Evolutionary conservation across 2,113 vertebrate species (phyloP).

Genomic region (Electrona antarctica): DNA sequence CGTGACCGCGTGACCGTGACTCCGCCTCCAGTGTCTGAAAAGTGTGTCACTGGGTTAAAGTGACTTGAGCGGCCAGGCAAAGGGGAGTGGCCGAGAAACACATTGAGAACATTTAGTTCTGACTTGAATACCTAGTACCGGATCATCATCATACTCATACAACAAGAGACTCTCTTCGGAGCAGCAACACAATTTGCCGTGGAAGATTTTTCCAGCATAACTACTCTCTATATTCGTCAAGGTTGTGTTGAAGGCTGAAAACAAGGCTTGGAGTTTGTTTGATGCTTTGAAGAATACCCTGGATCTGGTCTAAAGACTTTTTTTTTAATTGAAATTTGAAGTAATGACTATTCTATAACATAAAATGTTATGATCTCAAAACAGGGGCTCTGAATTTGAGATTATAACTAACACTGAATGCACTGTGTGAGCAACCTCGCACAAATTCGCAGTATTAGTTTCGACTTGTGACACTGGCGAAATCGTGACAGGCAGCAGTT

Average conservation of each 20-base stretch:
- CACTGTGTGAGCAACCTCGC: too few relatives aligned
- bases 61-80: slow-evolving; percentile 45
- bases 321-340: too few relatives aligned
- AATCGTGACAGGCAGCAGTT: slow-evolving; percentile 18
- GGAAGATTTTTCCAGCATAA: background rate
- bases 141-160: slow-evolving; percentile 18
- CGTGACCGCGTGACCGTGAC: slow-evolving; percentile 64
- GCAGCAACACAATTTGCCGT: background rate
- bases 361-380: too few relatives aligned
- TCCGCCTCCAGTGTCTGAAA: slow-evolving; percentile 63
- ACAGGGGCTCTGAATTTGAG: too few relatives aligned
- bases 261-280: too few relatives aligned
- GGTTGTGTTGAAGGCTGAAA: too few relatives aligned
- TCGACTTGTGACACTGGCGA: background rate
- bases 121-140: slow-evolving; percentile 34
- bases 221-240: background rate
- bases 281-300: too few relatives aligned
- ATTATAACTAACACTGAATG: too few relatives aligned
- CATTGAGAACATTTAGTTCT: slow-evolving; percentile 75
- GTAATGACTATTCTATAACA: too few relatives aligned
- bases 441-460: background rate
- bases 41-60: slow-evolving; percentile 88
- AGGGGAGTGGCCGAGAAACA: slow-evolving; percentile 64
- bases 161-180: slow-evolving; percentile 19
- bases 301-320: too few relatives aligned